phyloP scores from a whole-genome alignment of 2,888 invertebrate species.

The Clistopyga incitator region DNA sequence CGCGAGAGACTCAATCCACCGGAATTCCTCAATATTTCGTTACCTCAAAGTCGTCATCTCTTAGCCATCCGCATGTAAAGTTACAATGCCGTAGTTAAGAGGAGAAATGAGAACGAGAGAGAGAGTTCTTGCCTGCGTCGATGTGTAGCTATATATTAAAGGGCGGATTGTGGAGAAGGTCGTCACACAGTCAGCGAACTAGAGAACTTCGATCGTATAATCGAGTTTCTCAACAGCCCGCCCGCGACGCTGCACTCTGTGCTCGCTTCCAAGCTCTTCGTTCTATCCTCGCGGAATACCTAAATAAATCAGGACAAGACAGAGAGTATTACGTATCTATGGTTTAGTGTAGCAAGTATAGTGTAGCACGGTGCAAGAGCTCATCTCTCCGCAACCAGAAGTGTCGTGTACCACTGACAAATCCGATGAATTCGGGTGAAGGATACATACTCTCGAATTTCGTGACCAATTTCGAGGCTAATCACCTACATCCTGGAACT shows the following conservation, averaged over 20 bases:
- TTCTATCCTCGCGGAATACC: constrained; percentile 37
- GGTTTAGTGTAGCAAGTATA: constrained; percentile 27
- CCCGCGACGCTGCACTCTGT: constrained; percentile 17
- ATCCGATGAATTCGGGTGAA: constrained; percentile 15
- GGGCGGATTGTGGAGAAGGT: neutral
- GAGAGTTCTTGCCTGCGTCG: neutral
- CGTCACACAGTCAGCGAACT: constrained; percentile 20
- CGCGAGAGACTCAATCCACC: neutral
- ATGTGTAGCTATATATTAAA: neutral
- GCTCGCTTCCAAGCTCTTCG: neutral
- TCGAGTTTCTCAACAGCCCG: constrained; percentile 38
- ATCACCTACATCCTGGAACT: constrained; percentile 23
- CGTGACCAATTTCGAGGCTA: constrained; percentile 44
- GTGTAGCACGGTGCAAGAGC: neutral
- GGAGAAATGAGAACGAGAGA: constrained; percentile 3
- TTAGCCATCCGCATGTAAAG: neutral
- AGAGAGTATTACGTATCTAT: constrained; percentile 26
- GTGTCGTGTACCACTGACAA: constrained; percentile 16
- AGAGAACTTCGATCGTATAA: constrained; percentile 49
- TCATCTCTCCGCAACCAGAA: neutral
- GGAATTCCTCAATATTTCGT: neutral
- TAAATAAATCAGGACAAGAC: constrained; percentile 49
- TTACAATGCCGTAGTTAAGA: constrained; percentile 5
- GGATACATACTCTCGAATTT: constrained; percentile 16
- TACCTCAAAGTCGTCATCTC: neutral